Evolutionary conservation across 2,113 vertebrate genomes (phyloP), one percentile per base, ranked within the genome.

Genomic region (Mungos mungo): DNA sequence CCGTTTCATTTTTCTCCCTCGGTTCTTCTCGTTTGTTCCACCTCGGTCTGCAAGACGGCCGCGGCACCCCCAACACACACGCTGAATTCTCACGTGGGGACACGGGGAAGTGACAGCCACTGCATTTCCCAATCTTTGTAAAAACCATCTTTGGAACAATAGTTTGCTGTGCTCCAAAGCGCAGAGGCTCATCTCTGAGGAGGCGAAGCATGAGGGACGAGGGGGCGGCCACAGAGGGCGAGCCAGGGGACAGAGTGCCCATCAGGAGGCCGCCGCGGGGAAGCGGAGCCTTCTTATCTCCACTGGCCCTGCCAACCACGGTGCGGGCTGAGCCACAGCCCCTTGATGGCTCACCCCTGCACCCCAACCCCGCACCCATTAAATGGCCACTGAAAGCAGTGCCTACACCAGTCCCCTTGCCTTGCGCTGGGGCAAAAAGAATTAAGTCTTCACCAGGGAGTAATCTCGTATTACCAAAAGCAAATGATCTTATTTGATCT

Each of bases 71-170:
- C 54, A 96, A 93, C 97, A 96, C 95, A 97, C 96, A 95, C 38
- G 1, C 45, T 0, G 60, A 93, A 89, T 87, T 80, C 88, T 89
- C 54, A 89, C 77, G 68, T 29, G 52, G 74, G 66, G 69, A 35
- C 38, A 0, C 41, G 3, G 33, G 63, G 35, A 50, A 80, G 85
- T 50, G 90, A 90, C 71, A 54, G n/a, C 31, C 11, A 0, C 35
- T 35, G n/a, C 50, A 11, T 95, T 89, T 89, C 97, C 84, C 92
- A 80, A 80, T 83, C 41, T 41, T 82, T 27, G 77, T 92, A 8
- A 60, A 60, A 12, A 94, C 94, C 97, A 96, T 96, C 86, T 96
- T 23, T 14, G 72, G 81, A 91, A 97, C 93, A 96, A 93, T 92
- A 60, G 95, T 5, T n/a, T 4, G 6, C 90, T 89, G 57, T 89